Percentiles rank a stretch among this genome's conserved stretches.
Evolutionary conservation across 2,113 vertebrate species (phyloP).

Genomic region (Choloepus hoffmanni): DNA sequence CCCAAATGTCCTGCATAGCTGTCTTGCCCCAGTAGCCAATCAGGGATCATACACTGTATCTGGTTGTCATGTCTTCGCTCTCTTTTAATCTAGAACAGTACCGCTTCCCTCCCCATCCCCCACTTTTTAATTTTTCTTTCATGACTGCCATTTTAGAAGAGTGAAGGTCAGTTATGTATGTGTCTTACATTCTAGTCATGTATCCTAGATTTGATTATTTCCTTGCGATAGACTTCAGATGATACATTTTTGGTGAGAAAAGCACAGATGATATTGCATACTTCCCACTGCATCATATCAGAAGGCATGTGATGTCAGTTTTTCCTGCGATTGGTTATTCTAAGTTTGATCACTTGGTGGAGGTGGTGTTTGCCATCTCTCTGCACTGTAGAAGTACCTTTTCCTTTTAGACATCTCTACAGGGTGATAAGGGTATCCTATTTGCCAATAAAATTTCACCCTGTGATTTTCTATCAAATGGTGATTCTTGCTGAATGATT

Average conservation of each 20-base stretch:
- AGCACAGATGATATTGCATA: neutral
- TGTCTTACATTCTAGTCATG: neutral
- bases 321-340: neutral
- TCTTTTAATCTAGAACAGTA: accelerated
- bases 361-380: neutral
- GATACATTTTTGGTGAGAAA: neutral
- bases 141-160: neutral
- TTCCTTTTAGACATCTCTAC: neutral
- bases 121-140: neutral
- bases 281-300: neutral
- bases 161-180: neutral
- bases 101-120: neutral
- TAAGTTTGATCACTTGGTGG: neutral
- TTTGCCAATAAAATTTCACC: neutral
- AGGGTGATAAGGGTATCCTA: neutral
- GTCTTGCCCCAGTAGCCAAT: neutral
- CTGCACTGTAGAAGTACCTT: neutral
- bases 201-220: neutral
- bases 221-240: neutral
- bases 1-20: no score
- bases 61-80: no score
- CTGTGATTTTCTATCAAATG: neutral
- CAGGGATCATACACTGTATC: neutral
- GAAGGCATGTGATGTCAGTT: neutral
- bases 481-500: neutral